Percentiles rank a stretch among this genome's conserved stretches.
Conservation (phyloP, 2,888 invertebrate genomes). For the Apodemia mormo region DNA sequence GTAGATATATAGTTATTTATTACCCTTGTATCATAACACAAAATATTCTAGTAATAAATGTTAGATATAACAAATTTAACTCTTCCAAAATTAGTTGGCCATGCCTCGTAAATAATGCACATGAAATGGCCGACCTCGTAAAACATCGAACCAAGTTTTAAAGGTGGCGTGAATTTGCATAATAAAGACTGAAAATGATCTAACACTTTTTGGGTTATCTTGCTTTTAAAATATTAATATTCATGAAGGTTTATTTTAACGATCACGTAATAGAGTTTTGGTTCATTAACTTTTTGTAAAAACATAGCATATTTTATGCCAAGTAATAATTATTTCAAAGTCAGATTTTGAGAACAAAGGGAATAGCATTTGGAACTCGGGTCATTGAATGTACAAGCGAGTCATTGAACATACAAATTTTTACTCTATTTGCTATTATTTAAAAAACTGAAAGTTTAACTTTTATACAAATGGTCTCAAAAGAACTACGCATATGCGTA, state of each 20-base stretch:
- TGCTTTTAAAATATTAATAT: conserved; percentile 12
- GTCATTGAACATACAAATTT: too few species aligned
- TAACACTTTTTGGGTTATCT: conserved; percentile 19
- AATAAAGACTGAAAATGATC: conserved; percentile 19
- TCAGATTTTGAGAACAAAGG: too few species aligned
- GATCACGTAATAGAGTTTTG: conserved; percentile 8
- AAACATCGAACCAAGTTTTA: conserved; percentile 18
- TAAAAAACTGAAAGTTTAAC: too few species aligned
- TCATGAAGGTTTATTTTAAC: conserved; percentile 9
- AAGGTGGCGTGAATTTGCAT: conserved; percentile 19
- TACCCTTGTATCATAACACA: too few species aligned
- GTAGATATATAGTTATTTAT: too few species aligned
- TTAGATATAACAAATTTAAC: background rate
- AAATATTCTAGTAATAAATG: too few species aligned
- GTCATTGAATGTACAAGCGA: too few species aligned
- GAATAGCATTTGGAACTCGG: too few species aligned
- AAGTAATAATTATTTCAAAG: too few species aligned
- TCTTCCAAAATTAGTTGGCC: background rate
- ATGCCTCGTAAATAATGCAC: conserved; percentile 2
- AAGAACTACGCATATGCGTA: too few species aligned
- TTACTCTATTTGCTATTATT: too few species aligned
- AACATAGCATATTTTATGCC: background rate
- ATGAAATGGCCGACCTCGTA: conserved; percentile 12
- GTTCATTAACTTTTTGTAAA: conserved; percentile 7
- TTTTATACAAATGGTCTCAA: too few species aligned